phyloP scores from a whole-genome alignment of 1,140 invertebrate species.

The Holcopasites calliopsidis region DNA sequence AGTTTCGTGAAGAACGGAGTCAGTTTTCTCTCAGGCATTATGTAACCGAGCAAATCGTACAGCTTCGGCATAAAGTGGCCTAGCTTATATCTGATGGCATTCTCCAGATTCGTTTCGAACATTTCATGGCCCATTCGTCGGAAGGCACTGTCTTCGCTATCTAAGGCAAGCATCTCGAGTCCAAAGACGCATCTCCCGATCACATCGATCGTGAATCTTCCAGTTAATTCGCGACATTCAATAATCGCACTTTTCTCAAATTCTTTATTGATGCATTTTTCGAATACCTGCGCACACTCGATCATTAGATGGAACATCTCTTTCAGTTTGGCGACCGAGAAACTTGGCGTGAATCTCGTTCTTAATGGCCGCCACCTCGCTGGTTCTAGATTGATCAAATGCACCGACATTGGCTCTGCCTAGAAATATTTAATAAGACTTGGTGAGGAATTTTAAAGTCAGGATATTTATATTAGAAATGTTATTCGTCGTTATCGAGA shows the following conservation, averaged over 20 bases:
- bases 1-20: background rate
- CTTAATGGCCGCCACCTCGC: slow-evolving; percentile 80
- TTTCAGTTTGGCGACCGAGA: slow-evolving; percentile 54
- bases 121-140: slow-evolving; percentile 68
- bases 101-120: slow-evolving; percentile 38
- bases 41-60: background rate
- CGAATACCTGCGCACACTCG: slow-evolving; percentile 68
- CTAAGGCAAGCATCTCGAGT: slow-evolving; percentile 77
- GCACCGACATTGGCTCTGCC: slow-evolving; percentile 61
- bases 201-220: slow-evolving; percentile 79
- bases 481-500: too few relatives aligned
- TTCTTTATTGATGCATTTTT: slow-evolving; percentile 68
- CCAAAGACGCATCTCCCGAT: slow-evolving; percentile 72
- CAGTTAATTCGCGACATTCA: slow-evolving; percentile 77
- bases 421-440: background rate
- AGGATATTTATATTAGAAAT: too few relatives aligned
- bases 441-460: too few relatives aligned
- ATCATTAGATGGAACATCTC: slow-evolving; percentile 70
- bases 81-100: slow-evolving; percentile 44
- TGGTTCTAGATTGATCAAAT: slow-evolving; percentile 70
- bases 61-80: background rate
- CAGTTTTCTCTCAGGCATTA: fast-evolving
- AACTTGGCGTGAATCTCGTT: slow-evolving; percentile 74
- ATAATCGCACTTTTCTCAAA: slow-evolving; percentile 61
- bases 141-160: slow-evolving; percentile 77